Conservation (phyloP, 1,140 invertebrate species). For the Zaprionus ghesquierei region DNA sequence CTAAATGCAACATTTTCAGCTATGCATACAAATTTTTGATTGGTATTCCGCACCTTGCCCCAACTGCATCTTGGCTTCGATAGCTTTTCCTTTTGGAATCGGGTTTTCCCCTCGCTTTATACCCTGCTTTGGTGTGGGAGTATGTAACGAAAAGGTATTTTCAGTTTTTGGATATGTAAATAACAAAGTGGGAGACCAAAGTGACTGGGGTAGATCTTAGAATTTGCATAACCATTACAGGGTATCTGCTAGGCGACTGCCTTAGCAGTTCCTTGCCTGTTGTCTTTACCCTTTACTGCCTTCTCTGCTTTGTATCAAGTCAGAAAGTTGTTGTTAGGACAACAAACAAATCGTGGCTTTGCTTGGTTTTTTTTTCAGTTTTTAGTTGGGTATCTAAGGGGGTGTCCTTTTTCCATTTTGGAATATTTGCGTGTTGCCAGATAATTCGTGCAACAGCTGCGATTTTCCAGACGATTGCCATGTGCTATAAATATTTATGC, state of each 20-base stretch:
- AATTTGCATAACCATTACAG: too few relatives aligned
- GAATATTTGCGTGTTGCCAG: background rate
- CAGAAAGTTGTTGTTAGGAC: background rate
- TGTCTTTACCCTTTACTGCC: background rate
- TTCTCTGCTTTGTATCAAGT: background rate
- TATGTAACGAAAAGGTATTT: background rate
- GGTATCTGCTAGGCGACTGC: background rate
- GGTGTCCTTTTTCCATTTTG: background rate
- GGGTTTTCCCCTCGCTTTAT: background rate
- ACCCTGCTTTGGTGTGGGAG: background rate
- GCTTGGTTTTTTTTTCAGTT: background rate
- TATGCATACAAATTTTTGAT: conserved; percentile 48
- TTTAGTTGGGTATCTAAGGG: background rate
- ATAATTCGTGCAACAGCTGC: conserved; percentile 11
- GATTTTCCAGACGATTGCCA: conserved; percentile 12
- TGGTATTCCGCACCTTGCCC: conserved; percentile 12
- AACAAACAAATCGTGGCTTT: background rate
- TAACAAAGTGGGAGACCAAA: too few relatives aligned
- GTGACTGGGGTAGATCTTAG: too few relatives aligned
- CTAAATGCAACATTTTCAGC: conserved; percentile 52
- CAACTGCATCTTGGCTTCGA: background rate
- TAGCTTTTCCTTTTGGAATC: background rate
- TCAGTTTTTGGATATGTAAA: too few relatives aligned
- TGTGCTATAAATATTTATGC: conserved; percentile 25
- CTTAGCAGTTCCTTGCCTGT: too few relatives aligned